Conservation (phyloP, 2,113 vertebrate genomes). For the Egretta garzetta region DNA sequence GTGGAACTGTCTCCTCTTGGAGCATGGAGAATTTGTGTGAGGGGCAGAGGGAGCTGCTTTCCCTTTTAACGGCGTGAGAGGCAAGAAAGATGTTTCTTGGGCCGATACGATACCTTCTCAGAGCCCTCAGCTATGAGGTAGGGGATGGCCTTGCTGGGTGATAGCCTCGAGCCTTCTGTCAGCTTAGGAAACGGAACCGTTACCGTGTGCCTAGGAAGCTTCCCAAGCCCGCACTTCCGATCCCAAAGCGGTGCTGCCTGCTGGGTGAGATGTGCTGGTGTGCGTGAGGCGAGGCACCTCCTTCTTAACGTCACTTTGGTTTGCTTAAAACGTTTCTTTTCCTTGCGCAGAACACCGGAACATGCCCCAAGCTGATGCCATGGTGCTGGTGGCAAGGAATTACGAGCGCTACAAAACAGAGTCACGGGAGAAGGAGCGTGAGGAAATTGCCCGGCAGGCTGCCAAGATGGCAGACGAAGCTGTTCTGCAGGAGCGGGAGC, state of each 20-base stretch:
- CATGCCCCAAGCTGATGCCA: conserved; percentile 97
- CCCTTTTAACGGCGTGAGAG: neutral
- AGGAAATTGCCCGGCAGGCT: conserved; percentile 92
- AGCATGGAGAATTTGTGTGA: neutral
- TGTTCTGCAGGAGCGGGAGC: conserved; percentile 87
- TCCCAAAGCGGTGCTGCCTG: neutral
- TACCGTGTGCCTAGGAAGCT: neutral
- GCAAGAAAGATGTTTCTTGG: neutral
- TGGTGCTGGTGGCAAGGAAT: conserved; percentile 94
- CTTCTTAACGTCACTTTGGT: neutral
- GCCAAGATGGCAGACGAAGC: conserved; percentile 97
- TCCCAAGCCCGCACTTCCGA: neutral
- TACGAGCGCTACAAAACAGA: conserved; percentile 92
- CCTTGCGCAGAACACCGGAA: conserved; percentile 89
- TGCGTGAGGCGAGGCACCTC: neutral
- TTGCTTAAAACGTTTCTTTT: neutral
- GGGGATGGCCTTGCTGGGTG: neutral
- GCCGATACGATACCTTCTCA: neutral
- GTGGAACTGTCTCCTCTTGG: neutral
- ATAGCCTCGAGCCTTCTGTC: neutral
- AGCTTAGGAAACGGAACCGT: neutral
- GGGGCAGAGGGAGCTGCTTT: conserved; percentile 35
- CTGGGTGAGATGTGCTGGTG: neutral
- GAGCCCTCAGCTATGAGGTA: neutral
- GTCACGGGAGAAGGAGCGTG: conserved; percentile 91